Percentiles rank a stretch among this genome's conserved stretches.
These are phyloP conservation scores for Heterocephalus glaber DNA, from an alignment of 2,113 vertebrate genomes.

Conservation along the genomic window DNA sequence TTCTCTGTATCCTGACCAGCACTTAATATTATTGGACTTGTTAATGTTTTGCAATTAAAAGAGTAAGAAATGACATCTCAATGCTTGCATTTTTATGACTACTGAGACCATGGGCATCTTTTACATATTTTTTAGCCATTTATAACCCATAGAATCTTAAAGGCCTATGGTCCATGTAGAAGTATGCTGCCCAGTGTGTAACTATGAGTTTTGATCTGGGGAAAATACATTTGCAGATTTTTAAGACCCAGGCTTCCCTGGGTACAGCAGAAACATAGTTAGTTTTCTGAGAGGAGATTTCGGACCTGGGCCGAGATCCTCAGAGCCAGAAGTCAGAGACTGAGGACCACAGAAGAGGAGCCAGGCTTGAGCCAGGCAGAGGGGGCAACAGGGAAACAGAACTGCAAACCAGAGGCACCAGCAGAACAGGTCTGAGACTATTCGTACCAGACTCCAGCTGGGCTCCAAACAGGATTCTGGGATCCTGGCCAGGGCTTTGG, in stretches of 20 bases:
- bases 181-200: background rate
- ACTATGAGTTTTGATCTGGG: background rate
- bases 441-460: background rate
- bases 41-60: background rate
- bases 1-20: background rate
- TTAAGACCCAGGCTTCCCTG: background rate
- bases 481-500: background rate
- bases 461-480: background rate
- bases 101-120: background rate
- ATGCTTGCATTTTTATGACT: background rate
- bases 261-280: background rate
- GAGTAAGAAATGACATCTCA: background rate
- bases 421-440: background rate
- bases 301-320: background rate
- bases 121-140: background rate
- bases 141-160: background rate
- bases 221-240: background rate
- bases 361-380: background rate
- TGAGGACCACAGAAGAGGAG: background rate
- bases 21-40: background rate
- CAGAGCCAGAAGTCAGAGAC: background rate
- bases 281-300: background rate
- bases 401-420: background rate
- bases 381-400: background rate
- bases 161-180: background rate